These are phyloP conservation scores for Entelurus aequoreus DNA, from an alignment of 2,113 vertebrate species.

Conservation along the genomic window DNA sequence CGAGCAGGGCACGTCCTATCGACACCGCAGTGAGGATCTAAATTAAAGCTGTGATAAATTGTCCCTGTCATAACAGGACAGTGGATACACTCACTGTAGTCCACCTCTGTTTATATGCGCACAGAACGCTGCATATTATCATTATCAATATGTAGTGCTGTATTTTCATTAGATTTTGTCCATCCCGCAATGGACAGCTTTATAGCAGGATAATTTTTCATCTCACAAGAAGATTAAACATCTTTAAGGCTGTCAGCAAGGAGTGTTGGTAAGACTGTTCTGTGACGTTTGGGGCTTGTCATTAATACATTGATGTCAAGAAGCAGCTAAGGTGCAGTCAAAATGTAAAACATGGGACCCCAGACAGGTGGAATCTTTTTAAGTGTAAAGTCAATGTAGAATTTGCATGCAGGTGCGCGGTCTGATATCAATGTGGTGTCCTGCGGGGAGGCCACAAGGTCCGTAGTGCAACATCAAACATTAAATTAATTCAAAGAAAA, in stretches of 20 bases:
- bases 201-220: conserved; percentile 62
- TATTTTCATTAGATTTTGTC: conserved; percentile 67
- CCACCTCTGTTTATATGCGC: conserved; percentile 63
- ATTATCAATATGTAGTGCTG: conserved; percentile 71
- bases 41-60: conserved; percentile 74
- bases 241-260: conserved; percentile 45
- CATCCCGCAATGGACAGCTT: conserved; percentile 50
- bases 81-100: conserved; percentile 55
- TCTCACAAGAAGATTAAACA: conserved; percentile 58
- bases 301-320: conserved; percentile 28
- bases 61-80: conserved; percentile 62
- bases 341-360: conserved; percentile 36
- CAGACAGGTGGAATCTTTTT: conserved; percentile 28
- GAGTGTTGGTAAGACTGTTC: conserved; percentile 20
- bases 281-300: conserved; percentile 6
- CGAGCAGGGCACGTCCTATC: conserved; percentile 58
- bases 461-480: not conserved
- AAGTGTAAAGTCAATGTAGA: conserved; percentile 31
- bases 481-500: not conserved
- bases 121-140: conserved; percentile 65
- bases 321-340: conserved; percentile 37
- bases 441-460: conserved; percentile 45
- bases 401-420: conserved; percentile 26
- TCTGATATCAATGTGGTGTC: conserved; percentile 47
- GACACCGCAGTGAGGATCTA: conserved; percentile 69